Conservation (phyloP, 2,797 vertebrate genomes). For the Myiotriccus ornatus region DNA sequence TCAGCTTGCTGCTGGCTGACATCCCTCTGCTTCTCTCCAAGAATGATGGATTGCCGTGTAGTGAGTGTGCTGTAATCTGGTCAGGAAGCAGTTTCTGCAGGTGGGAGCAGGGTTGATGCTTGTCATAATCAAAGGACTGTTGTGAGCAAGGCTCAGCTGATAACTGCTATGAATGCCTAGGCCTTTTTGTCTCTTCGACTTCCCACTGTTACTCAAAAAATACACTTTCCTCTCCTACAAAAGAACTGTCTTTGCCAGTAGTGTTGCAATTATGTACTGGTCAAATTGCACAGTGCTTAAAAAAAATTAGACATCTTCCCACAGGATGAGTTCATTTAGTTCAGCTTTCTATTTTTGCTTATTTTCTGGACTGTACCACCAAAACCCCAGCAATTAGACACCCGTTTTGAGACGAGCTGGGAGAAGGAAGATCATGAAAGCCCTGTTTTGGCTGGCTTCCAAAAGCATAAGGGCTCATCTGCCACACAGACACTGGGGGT, state of each 20-base stretch:
- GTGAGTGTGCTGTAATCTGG: neutral
- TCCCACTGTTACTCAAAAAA: slow-evolving; percentile 17
- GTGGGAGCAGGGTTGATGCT: neutral
- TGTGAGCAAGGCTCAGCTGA: neutral
- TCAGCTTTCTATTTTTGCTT: slow-evolving; percentile 39
- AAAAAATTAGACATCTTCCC: neutral
- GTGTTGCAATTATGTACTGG: slow-evolving; percentile 16
- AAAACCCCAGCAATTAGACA: slow-evolving; percentile 25
- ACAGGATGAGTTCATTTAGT: slow-evolving; percentile 36
- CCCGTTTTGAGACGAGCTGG: neutral
- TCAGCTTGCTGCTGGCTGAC: slow-evolving; percentile 16
- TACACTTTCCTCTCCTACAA: neutral
- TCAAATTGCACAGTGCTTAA: slow-evolving; percentile 1
- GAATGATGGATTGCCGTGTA: neutral
- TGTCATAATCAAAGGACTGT: neutral
- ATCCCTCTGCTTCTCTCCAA: neutral
- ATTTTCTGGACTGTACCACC: slow-evolving; percentile 29
- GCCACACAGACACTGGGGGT: neutral
- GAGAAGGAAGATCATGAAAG: slow-evolving; percentile 1
- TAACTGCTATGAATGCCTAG: neutral
- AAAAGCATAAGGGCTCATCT: slow-evolving; percentile 37
- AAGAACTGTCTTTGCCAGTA: neutral
- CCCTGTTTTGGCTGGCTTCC: slow-evolving; percentile 24
- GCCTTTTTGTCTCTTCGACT: slow-evolving; percentile 2
- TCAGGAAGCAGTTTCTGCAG: neutral